Evolutionary conservation across 2,113 vertebrate species (phyloP).

Genomic region (Otis tarda): DNA sequence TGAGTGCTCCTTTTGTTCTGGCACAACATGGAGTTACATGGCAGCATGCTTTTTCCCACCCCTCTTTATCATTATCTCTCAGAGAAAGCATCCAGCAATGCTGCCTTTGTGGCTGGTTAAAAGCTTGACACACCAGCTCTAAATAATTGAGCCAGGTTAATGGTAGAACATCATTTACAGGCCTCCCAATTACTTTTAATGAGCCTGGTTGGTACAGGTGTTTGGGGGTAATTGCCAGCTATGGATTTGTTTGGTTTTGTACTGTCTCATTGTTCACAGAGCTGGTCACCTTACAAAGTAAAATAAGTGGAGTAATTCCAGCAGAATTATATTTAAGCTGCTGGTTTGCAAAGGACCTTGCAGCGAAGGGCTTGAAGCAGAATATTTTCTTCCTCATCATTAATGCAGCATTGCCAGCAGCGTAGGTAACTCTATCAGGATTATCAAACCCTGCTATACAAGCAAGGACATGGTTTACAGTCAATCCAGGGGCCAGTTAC

Average conservation of each 20-base stretch:
- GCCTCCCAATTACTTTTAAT: background rate
- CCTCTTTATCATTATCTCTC: background rate
- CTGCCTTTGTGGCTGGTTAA: background rate
- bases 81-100: background rate
- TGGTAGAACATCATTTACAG: background rate
- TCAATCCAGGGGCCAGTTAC: background rate
- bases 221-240: background rate
- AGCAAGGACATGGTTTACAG: background rate
- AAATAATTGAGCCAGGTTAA: constrained; percentile 32
- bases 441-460: background rate
- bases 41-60: background rate
- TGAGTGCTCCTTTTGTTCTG: background rate
- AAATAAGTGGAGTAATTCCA: background rate
- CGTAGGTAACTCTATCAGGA: background rate
- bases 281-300: background rate
- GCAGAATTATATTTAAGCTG: background rate
- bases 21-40: background rate
- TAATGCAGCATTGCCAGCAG: background rate
- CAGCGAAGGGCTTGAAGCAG: background rate
- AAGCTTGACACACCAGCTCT: background rate
- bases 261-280: background rate
- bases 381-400: background rate
- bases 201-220: background rate
- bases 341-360: background rate
- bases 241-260: constrained; percentile 2